phyloP scores from a whole-genome alignment of 2,113 vertebrate genomes.

The Brevimyrus niger region DNA sequence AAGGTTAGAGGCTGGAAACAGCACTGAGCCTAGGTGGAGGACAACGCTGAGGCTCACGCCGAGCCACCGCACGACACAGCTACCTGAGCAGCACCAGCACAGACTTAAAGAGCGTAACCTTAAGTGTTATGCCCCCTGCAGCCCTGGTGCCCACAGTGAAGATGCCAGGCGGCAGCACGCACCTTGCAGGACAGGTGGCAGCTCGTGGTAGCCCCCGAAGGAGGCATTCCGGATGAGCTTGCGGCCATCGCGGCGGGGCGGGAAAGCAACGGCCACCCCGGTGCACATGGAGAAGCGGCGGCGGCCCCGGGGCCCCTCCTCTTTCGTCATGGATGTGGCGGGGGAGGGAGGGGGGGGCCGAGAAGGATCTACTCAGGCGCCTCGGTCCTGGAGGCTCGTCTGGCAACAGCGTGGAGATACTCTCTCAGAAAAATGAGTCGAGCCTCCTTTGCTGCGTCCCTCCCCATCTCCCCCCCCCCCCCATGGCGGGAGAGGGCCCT shows the following conservation, averaged over 20 bases:
- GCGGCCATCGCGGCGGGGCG: conserved; percentile 76
- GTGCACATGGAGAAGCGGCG: conserved; percentile 89
- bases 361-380: neutral
- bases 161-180: conserved; percentile 47
- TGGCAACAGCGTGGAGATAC: neutral
- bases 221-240: conserved; percentile 96
- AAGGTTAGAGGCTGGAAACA: neutral
- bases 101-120: neutral
- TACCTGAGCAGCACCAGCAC: neutral
- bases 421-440: neutral
- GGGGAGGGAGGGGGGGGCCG: neutral
- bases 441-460: neutral
- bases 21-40: neutral
- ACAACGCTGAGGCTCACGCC: neutral
- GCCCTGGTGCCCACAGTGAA: neutral
- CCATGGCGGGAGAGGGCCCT: neutral
- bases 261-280: conserved; percentile 69
- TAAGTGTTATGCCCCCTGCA: neutral
- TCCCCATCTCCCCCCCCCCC: neutral
- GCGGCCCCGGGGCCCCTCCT: conserved; percentile 74
- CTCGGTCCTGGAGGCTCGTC: neutral
- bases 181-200: conserved; percentile 84
- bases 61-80: neutral
- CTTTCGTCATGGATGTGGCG: conserved; percentile 64
- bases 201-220: conserved; percentile 91